phyloP scores from a whole-genome alignment of 1,140 invertebrate species.

The Brachionus koreanus region DNA sequence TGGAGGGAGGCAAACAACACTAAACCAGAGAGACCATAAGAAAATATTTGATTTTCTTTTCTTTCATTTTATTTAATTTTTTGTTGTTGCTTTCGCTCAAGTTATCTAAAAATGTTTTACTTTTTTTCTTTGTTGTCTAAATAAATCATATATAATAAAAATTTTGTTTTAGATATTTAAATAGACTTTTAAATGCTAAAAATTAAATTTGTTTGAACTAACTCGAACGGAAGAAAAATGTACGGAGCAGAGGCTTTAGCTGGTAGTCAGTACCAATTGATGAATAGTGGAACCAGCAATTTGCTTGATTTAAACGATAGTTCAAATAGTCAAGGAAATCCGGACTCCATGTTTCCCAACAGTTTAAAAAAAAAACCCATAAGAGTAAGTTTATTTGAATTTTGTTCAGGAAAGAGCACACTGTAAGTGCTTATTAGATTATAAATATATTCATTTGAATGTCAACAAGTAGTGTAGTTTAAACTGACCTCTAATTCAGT shows the following conservation, averaged over 20 bases:
- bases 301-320: slow-evolving; percentile 3
- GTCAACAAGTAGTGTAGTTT: too few species aligned
- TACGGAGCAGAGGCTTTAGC: neutral
- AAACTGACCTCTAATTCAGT: too few species aligned
- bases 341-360: neutral
- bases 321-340: slow-evolving; percentile 13
- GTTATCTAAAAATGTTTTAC: slow-evolving; percentile 1
- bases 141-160: neutral
- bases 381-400: neutral
- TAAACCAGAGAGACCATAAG: neutral
- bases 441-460: too few species aligned
- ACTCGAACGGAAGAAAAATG: neutral
- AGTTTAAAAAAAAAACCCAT: slow-evolving; percentile 3
- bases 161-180: neutral
- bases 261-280: neutral
- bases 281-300: neutral
- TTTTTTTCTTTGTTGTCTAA: neutral
- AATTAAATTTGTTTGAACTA: neutral
- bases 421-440: neutral
- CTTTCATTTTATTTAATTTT: neutral
- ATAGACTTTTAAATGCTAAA: neutral
- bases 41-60: neutral
- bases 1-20: neutral
- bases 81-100: neutral
- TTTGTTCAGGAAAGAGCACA: neutral